Percentiles rank a stretch among this genome's conserved stretches.
phyloP scores from a whole-genome alignment of 2,888 invertebrate species.

The Disparrhopalites patrizii region DNA sequence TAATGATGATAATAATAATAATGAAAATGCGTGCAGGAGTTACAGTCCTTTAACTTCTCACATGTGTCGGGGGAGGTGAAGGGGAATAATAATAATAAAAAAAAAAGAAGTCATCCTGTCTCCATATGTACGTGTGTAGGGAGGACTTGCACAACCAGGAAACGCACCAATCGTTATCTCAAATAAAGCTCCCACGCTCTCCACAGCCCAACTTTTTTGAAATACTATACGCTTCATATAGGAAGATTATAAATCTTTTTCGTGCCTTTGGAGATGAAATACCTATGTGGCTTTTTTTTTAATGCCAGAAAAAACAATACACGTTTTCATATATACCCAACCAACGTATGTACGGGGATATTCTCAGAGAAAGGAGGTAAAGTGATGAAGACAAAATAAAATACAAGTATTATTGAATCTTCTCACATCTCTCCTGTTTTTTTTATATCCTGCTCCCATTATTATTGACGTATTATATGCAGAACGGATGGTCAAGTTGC shows the following conservation, averaged over 20 bases:
- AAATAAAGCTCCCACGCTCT: constrained; percentile 14
- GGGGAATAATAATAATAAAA: background rate
- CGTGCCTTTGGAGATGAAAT: no score
- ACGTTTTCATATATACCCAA: background rate
- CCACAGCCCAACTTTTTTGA: background rate
- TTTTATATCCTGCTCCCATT: no score
- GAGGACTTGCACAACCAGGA: constrained; percentile 10
- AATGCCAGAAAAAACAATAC: background rate
- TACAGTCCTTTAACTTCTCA: no score
- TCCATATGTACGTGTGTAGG: background rate
- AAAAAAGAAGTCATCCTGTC: no score
- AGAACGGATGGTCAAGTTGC: no score
- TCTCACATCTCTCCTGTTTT: constrained; percentile 12
- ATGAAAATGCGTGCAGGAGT: no score
- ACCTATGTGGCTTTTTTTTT: no score
- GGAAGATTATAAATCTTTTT: background rate
- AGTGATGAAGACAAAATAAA: background rate
- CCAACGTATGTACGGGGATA: background rate
- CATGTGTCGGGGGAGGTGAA: no score
- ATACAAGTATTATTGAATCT: constrained; percentile 10
- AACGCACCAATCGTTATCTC: constrained; percentile 13
- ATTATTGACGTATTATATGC: no score
- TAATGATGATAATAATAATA: no score
- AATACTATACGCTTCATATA: background rate
- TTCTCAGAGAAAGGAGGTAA: background rate